Base-by-base conservation (phyloP, 2,113 vertebrate species). In the Epinephelus fuscoguttatus region DNA sequence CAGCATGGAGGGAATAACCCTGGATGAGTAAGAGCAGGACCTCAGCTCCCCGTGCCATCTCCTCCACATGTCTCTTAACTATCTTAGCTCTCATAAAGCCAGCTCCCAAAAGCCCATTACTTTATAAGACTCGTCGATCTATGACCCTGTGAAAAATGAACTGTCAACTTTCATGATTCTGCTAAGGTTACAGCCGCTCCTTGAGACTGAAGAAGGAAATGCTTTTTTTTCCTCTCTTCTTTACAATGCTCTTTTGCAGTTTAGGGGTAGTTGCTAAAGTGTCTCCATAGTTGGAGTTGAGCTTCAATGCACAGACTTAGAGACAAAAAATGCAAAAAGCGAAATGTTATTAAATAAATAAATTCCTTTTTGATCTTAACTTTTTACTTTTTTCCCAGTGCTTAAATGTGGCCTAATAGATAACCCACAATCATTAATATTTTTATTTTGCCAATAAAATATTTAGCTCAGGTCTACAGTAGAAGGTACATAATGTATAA, bases 71-170 rank as follows among this genome's bases (percentile, higher is more conserved):
- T 94, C 94, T 95, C 94, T 94, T 96, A 96, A 96, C 96, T 95
- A 95, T 96, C 95, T 95, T 94, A 95, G 94, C 91, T 94, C 94
- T 96, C 95, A 96, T 96, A 95, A 96, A 95, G 94, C 93, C 68
- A 84, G 87, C 93, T 96, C 95, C 96, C 95, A 92, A 91, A 96
- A 96, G 95, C 94, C 94, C 95, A 96, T 96, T 96, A 96, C 95
- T 95, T 95, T 95, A 95, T 96, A 95, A 95, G 93, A 93, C 91
- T 92, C 87, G 87, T 89, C 91, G 93, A 96, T 96, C 94, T 95
- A 95, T 95, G 95, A 95, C 93, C 94, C 93, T 93, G 93, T 96
- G 96, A 96, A 96, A 96, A 96, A 96, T 96, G 95, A 95, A 95
- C 95, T 96, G 95, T 95, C 96, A 96, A 91, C 94, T 95, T 96